A percentile compares a stretch with the other conserved stretches of the same genome.
phyloP scores from a whole-genome alignment of 1,140 invertebrate genomes.

The Globodera ellingtonae region DNA sequence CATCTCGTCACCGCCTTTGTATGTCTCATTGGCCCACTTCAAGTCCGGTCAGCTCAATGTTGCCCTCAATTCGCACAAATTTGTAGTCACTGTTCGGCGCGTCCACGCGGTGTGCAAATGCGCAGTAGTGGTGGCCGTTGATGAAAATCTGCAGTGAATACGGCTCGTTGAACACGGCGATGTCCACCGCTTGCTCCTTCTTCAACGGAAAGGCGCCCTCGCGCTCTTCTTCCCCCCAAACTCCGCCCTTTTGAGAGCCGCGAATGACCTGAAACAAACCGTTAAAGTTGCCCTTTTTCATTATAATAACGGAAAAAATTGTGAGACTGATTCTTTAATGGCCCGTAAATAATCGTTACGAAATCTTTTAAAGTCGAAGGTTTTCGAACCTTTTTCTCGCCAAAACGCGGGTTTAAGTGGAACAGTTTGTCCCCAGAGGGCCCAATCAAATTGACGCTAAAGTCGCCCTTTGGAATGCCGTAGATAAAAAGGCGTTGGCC shows the following conservation, averaged over 20 bases:
- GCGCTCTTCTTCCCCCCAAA: constrained; percentile 61
- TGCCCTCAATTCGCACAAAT: constrained; percentile 55
- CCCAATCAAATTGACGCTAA: constrained; percentile 55
- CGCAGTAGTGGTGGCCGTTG: constrained; percentile 52
- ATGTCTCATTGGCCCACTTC: constrained; percentile 45
- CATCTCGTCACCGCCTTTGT: neutral
- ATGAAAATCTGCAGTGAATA: constrained; percentile 61
- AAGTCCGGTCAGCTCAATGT: constrained; percentile 61
- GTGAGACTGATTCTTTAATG: too few species aligned
- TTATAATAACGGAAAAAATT: too few species aligned
- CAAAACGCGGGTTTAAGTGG: constrained; percentile 62
- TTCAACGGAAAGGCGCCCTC: constrained; percentile 61
- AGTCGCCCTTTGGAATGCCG: constrained; percentile 63
- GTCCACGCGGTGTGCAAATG: constrained; percentile 57
- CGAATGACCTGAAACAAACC: constrained; percentile 13
- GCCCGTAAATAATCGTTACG: too few species aligned
- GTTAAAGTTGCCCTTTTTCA: too few species aligned
- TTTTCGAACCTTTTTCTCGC: constrained; percentile 48
- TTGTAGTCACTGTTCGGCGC: constrained; percentile 56
- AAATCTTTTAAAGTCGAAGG: too few species aligned
- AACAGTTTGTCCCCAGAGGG: constrained; percentile 55
- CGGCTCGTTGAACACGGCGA: constrained; percentile 60
- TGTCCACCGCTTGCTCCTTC: constrained; percentile 60
- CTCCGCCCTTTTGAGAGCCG: constrained; percentile 45
- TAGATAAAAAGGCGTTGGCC: constrained; percentile 58